A percentile compares a stretch with the other conserved stretches of the same genome.
Evolutionary conservation across 1,140 invertebrate species (phyloP).

Genomic region (Pseudomyrmex cubaensis): DNA sequence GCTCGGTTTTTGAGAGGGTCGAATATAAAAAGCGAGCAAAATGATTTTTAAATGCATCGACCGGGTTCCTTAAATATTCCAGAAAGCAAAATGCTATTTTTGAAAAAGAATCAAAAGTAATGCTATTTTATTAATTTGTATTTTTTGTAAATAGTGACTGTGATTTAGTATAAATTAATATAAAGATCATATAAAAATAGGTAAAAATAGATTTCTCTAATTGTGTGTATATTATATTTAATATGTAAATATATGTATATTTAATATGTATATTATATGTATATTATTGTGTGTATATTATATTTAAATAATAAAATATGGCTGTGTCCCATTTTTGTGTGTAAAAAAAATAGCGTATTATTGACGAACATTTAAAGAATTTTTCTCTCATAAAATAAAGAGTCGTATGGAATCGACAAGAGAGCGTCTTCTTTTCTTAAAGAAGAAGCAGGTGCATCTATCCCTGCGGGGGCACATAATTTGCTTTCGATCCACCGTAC

Average conservation of each 20-base stretch:
- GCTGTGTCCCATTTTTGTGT: neutral
- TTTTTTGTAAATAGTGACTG: neutral
- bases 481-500: conserved; percentile 64
- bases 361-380: conserved; percentile 25
- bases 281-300: neutral
- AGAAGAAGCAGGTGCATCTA: conserved; percentile 65
- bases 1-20: conserved; percentile 55
- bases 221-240: neutral
- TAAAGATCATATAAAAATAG: neutral
- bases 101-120: neutral
- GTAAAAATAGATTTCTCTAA: neutral
- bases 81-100: conserved; percentile 5
- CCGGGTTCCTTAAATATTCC: conserved; percentile 13
- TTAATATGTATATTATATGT: neutral
- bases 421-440: conserved; percentile 50
- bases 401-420: conserved; percentile 23
- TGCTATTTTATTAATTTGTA: neutral
- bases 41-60: conserved; percentile 5
- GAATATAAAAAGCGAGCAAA: conserved; percentile 29
- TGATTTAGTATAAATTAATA: conserved; percentile 5
- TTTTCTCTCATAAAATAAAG: conserved; percentile 52
- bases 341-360: neutral
- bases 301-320: neutral
- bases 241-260: too few relatives aligned
- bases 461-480: conserved; percentile 56